Evolutionary conservation across 2,888 invertebrate genomes (phyloP).

Genomic region (Zygaena filipendulae): DNA sequence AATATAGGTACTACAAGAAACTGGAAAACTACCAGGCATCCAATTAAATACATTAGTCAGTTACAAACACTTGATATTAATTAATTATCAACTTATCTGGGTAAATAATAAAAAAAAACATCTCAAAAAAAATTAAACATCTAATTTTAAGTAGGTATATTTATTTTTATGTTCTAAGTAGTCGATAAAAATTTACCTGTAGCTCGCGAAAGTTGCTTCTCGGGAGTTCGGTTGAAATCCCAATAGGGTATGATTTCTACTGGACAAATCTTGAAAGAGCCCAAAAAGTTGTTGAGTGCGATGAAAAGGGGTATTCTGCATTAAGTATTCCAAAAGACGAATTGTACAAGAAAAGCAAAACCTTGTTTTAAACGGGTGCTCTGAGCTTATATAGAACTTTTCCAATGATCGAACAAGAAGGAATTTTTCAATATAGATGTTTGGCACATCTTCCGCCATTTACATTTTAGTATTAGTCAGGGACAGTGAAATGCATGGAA

Average conservation of each 20-base stretch:
- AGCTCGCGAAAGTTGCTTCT: conserved; percentile 18
- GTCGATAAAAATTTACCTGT: conserved; percentile 30
- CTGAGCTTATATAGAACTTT: conserved; percentile 52
- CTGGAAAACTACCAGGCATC: conserved; percentile 4
- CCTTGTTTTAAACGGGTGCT: conserved; percentile 52
- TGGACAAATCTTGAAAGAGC: conserved; percentile 44
- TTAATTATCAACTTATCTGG: too few species aligned
- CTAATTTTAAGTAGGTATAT: too few species aligned
- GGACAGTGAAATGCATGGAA: too few species aligned
- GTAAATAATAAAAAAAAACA: too few species aligned
- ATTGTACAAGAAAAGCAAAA: conserved; percentile 63
- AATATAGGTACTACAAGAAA: conserved; percentile 28
- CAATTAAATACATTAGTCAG: conserved; percentile 7
- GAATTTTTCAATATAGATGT: conserved; percentile 59
- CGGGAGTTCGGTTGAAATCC: conserved; percentile 20
- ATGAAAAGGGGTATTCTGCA: conserved; percentile 58
- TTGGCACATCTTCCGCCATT: conserved; percentile 49
- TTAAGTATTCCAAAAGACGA: conserved; percentile 59
- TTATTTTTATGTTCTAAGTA: too few species aligned
- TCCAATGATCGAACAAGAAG: conserved; percentile 48
- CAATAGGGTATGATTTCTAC: conserved; percentile 41
- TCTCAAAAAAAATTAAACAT: too few species aligned
- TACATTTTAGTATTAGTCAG: conserved; percentile 48
- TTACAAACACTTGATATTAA: too few species aligned
- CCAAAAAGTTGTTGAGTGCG: conserved; percentile 46